phyloP scores from a whole-genome alignment of 2,888 invertebrate genomes.

The Hemithea aestivaria region DNA sequence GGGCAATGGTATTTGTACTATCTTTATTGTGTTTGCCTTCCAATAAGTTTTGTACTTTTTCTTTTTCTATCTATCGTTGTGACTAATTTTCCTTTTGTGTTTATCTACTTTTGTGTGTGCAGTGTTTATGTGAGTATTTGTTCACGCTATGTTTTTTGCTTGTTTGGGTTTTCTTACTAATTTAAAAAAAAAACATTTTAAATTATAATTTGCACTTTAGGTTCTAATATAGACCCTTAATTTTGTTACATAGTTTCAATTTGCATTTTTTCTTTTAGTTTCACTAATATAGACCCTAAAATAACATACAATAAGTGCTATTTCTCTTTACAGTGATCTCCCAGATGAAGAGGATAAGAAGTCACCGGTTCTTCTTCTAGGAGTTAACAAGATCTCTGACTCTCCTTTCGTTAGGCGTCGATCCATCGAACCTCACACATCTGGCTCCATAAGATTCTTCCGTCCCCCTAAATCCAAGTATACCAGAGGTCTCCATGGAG shows the following conservation, averaged over 20 bases:
- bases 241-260: background rate
- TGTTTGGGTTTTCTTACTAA: slow-evolving; percentile 8
- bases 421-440: slow-evolving; percentile 56
- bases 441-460: slow-evolving; percentile 67
- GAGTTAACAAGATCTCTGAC: slow-evolving; percentile 78
- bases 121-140: slow-evolving; percentile 23
- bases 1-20: slow-evolving; percentile 1
- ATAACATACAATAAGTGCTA: no score
- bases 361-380: slow-evolving; percentile 79
- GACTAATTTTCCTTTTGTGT: slow-evolving; percentile 9
- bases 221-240: background rate
- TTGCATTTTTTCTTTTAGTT: slow-evolving; percentile 1
- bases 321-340: slow-evolving; percentile 75
- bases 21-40: no score
- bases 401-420: slow-evolving; percentile 67
- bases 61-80: slow-evolving; percentile 3
- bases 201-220: background rate
- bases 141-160: slow-evolving; percentile 14
- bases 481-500: slow-evolving; percentile 66
- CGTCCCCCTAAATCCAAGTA: slow-evolving; percentile 69
- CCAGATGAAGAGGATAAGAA: slow-evolving; percentile 80
- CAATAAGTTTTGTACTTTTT: no score
- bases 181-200: background rate
- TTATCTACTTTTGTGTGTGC: slow-evolving; percentile 4
- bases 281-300: no score